Evolutionary conservation across 2,797 vertebrate genomes (phyloP).

Genomic region (Hapalemur alaotrensis): DNA sequence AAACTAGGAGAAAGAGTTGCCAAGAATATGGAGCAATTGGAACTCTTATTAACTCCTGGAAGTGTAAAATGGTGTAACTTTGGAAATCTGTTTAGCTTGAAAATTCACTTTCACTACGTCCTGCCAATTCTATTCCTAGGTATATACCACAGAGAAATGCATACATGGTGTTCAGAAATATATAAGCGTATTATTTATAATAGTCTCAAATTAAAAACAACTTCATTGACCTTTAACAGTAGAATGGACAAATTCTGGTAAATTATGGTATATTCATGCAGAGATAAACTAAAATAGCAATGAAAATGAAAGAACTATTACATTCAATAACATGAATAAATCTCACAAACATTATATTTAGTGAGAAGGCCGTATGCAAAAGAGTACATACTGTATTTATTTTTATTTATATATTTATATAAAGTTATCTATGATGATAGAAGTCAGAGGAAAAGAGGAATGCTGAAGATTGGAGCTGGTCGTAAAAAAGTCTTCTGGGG

Average conservation of each 20-base stretch:
- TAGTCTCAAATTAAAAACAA: background rate
- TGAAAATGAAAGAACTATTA: background rate
- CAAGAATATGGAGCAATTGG: background rate
- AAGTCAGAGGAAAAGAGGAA: background rate
- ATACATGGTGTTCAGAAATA: background rate
- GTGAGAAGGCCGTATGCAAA: background rate
- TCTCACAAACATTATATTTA: background rate
- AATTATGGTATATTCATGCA: background rate
- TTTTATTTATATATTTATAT: too few relatives aligned
- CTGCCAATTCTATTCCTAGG: background rate
- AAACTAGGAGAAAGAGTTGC: background rate
- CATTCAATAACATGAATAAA: background rate
- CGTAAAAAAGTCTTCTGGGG: background rate
- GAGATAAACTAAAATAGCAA: background rate
- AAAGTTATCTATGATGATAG: background rate
- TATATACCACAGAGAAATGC: background rate
- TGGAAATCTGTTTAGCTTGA: background rate
- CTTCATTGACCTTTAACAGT: background rate
- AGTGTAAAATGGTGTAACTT: background rate
- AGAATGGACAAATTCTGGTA: background rate
- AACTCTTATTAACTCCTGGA: background rate
- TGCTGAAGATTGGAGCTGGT: background rate
- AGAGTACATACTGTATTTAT: background rate
- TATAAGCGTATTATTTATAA: background rate
- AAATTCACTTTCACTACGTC: background rate